A percentile compares a stretch with the other conserved stretches of the same genome.
Evolutionary conservation across 2,888 invertebrate genomes (phyloP).

Genomic region (Xestia c-nigrum): DNA sequence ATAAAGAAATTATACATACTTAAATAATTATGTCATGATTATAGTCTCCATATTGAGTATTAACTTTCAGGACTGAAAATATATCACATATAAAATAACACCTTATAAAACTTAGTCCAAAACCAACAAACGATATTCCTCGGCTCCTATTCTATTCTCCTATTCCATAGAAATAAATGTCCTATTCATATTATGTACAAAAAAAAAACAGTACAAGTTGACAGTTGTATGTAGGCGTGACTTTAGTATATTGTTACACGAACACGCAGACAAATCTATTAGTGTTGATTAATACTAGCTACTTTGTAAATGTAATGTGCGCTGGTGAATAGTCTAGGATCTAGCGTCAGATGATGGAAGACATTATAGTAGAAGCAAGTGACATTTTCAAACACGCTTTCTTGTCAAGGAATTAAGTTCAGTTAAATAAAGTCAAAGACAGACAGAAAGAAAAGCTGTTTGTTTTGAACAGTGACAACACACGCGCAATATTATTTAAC

Average conservation of each 20-base stretch:
- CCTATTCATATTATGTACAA: constrained; percentile 35
- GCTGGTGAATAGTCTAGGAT: constrained; percentile 52
- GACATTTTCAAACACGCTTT: no score
- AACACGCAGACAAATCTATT: constrained; percentile 62
- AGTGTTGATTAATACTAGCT: constrained; percentile 62
- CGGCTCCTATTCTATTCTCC: constrained; percentile 3
- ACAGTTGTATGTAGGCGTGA: constrained; percentile 56
- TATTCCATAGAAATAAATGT: background rate
- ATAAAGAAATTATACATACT: no score
- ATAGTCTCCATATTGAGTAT: background rate
- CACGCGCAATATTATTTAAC: no score
- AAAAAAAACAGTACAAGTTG: constrained; percentile 46
- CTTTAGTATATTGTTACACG: constrained; percentile 56
- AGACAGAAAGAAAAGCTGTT: no score
- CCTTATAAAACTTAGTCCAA: background rate
- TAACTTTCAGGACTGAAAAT: background rate
- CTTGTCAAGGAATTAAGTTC: background rate
- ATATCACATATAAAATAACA: background rate
- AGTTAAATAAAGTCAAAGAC: background rate
- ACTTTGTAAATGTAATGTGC: constrained; percentile 59
- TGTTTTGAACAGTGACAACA: no score
- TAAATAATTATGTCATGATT: background rate
- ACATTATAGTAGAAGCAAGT: background rate
- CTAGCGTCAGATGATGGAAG: background rate
- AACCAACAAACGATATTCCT: constrained; percentile 14